Evolutionary conservation across 2,113 vertebrate species (phyloP).

Genomic region (Sitta europaea): DNA sequence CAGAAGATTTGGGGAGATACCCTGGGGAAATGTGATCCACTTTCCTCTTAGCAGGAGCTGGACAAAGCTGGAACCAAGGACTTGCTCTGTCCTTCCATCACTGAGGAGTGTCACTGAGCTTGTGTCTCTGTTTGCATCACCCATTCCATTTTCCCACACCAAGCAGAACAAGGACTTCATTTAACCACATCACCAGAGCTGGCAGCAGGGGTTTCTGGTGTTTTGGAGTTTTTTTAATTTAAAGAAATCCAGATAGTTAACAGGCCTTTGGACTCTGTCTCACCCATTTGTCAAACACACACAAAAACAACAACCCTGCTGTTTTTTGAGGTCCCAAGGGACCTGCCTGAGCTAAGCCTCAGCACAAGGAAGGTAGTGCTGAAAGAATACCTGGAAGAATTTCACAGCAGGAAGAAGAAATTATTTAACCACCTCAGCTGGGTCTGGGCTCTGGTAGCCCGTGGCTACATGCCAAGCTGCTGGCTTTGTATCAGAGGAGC

Average conservation of each 20-base stretch:
- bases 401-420: not conserved
- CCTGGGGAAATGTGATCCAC: not conserved
- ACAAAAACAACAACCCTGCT: not conserved
- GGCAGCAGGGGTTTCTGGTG: not conserved
- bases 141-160: not conserved
- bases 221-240: not conserved
- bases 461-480: not conserved
- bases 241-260: not conserved
- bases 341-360: not conserved
- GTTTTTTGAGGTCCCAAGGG: not conserved
- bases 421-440: not conserved
- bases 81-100: not conserved
- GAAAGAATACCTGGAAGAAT: not conserved
- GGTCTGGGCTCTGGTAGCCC: not conserved
- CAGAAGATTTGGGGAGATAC: not conserved
- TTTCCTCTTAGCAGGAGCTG: not conserved
- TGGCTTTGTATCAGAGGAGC: not conserved
- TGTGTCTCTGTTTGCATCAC: not conserved
- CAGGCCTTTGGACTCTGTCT: not conserved
- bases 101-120: not conserved
- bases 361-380: not conserved
- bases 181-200: not conserved
- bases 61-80: not conserved
- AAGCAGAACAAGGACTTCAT: not conserved
- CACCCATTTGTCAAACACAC: not conserved